Conservation (phyloP, 2,113 vertebrate species). For the Actenoides hombroni region DNA sequence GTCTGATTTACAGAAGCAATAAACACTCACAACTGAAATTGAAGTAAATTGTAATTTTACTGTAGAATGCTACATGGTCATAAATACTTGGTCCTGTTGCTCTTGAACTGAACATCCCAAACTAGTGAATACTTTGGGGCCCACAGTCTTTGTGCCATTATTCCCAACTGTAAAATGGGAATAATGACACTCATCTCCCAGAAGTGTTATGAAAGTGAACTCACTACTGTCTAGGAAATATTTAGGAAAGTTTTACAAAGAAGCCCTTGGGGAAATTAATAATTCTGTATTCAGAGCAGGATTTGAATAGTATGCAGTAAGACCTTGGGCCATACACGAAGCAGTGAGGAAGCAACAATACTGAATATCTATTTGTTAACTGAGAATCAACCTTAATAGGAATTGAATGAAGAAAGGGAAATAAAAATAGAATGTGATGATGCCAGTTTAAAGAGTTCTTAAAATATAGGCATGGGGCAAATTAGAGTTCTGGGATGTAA, state of each 20-base stretch:
- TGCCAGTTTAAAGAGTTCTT: not conserved
- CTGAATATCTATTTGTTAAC: not conserved
- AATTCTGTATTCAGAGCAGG: not conserved
- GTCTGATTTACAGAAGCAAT: slow-evolving; percentile 65
- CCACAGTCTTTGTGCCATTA: not conserved
- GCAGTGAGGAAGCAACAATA: not conserved
- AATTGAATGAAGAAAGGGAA: not conserved
- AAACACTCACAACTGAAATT: slow-evolving; percentile 58
- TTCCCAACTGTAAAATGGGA: slow-evolving; percentile 4
- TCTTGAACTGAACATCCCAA: slow-evolving; percentile 21
- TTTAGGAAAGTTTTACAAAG: slow-evolving; percentile 28
- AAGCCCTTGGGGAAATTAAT: not conserved
- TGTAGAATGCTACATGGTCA: slow-evolving; percentile 32
- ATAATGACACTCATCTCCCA: not conserved
- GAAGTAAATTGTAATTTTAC: slow-evolving; percentile 62
- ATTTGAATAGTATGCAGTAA: not conserved
- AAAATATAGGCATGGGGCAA: not conserved
- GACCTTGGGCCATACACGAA: not conserved
- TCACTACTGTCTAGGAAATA: not conserved
- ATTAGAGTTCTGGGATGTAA: not conserved
- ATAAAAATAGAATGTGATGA: not conserved
- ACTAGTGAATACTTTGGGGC: not conserved
- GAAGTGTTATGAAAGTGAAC: not conserved
- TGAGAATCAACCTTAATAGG: not conserved
- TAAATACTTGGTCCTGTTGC: slow-evolving; percentile 45